Base-by-base conservation (phyloP, 2,888 invertebrate genomes). In the Caenorhabditis zanzibari region DNA sequence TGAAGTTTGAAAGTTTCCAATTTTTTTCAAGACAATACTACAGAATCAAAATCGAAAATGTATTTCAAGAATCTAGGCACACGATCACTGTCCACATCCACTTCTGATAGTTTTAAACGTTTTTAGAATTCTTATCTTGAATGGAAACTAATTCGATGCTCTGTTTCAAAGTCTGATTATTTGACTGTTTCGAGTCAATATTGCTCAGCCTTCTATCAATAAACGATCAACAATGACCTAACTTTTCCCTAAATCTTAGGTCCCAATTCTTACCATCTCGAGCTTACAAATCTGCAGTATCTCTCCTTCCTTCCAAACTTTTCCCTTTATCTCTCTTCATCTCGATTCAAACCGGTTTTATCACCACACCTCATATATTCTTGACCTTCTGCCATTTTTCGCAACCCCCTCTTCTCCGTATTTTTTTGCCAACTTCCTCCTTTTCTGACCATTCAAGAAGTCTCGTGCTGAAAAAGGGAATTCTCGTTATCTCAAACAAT, bases 341-440 rank as follows among this genome's bases (percentile, higher is more conserved):
- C 28, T 35, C n/a, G 32, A 26, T 44, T 16, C 63, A 61, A 77
- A 77, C 77, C 77, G 77, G 77, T 77, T 71, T 77, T 77, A 77
- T 77, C 77, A 77, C 69, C 68, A 68, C 68, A 68, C 68, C 68
- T 68, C 68, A 68, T 68, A 77, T 77, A 71, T 77, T 77, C 77
- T 77, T 77, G 77, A 77, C 77, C 77, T 77, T 77, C 77, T 72
- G 72, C 59, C 72, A 22, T 56, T 59, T 56, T 54, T 69, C 14
- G n/a, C 38, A 38, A 38, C 19, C 47, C 47, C 19, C 47, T 44
- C 44, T 7, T 19, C 6, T 19, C 10, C n/a, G 6, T 10, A 38
- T 14, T 63, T 41, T 63, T 47, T 19, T 47, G 47, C 24, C 61
- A 59, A 69, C 63, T 77, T 71, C 77, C 71, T 71, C 35, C 14